Percentiles rank a stretch among this genome's conserved stretches.
Evolutionary conservation across 2,113 vertebrate genomes (phyloP).

Genomic region (Piaya cayana): DNA sequence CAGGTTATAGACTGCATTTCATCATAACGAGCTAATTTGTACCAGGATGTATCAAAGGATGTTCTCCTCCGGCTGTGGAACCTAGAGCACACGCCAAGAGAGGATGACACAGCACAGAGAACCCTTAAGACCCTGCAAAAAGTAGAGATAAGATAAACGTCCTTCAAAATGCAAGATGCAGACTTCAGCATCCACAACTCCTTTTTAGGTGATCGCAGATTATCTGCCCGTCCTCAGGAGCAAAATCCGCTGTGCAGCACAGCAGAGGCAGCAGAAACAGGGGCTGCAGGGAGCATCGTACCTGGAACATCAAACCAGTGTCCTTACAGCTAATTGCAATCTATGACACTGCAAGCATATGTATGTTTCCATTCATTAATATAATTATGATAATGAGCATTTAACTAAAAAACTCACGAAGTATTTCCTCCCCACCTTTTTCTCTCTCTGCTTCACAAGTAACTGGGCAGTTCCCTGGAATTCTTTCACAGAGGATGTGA

Average conservation of each 20-base stretch:
- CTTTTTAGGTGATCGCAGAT: neutral
- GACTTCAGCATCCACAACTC: neutral
- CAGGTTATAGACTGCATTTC: neutral
- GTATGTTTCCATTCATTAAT: neutral
- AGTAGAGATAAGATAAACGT: rapidly evolving
- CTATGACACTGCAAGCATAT: neutral
- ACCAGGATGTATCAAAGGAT: neutral
- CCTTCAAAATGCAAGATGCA: neutral
- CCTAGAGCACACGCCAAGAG: rapidly evolving
- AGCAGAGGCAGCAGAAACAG: neutral
- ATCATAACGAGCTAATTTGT: rapidly evolving
- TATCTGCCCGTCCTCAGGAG: neutral
- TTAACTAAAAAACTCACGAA: neutral
- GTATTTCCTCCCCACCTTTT: neutral
- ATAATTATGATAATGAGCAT: neutral
- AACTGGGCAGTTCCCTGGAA: neutral
- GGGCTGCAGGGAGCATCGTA: neutral
- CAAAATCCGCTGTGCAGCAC: rapidly evolving
- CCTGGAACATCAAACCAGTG: neutral
- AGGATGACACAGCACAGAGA: neutral
- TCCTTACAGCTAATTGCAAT: neutral
- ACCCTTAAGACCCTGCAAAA: neutral
- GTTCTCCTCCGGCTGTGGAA: neutral
- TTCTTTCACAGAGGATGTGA: neutral
- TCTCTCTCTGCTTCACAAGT: neutral